Evolutionary conservation across 2,113 vertebrate genomes (phyloP), one percentile per base, ranked within the genome.

Genomic region (Buteo buteo): DNA sequence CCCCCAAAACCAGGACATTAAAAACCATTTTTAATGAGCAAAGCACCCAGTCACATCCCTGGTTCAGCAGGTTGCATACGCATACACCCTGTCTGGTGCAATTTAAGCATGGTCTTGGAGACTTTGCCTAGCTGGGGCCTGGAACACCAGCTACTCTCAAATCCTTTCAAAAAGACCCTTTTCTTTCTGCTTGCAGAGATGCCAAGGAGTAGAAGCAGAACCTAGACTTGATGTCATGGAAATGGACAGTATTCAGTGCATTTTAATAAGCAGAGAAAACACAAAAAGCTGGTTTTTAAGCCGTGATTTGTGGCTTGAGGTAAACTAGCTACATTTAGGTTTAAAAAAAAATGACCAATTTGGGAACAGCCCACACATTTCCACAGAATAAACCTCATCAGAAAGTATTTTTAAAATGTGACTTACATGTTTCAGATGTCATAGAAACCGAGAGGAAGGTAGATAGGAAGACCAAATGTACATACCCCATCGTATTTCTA

Each of bases 371-470:
- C 59, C 82, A 80, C 12, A 1, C 34, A 47, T 86, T 91, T 88
- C 34, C 59, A 77, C 38, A 84, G 40, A 92, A 69, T 24, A 94
- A 88, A 88, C 2, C 34, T 82, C 21, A 87, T 69, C n/a, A 90
- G 38, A 79, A 94, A 91, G 10, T 61, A 77, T 77, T 80, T 62
- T 66, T 54, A 50, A 81, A 94, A 67, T 7, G 4, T 45, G 13
- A 96, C 97, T 97, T 95, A 97, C 97, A 86, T 61, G 32, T 86
- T 82, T 94, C 62, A 7, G 58, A 82, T 88, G 92, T 57, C 61
- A 77, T 8, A 38, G 93, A 92, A 95, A 93, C 47, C 0, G 7
- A 91, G 76, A 97, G 18, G 61, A 97, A 93, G 67, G 85, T 16
- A 76, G 72, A 94, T 7, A 97, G 14, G 45, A 96, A 42, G 61